Conservation (phyloP, 1,140 invertebrate genomes). For the Dolichoris vasculosae region DNA sequence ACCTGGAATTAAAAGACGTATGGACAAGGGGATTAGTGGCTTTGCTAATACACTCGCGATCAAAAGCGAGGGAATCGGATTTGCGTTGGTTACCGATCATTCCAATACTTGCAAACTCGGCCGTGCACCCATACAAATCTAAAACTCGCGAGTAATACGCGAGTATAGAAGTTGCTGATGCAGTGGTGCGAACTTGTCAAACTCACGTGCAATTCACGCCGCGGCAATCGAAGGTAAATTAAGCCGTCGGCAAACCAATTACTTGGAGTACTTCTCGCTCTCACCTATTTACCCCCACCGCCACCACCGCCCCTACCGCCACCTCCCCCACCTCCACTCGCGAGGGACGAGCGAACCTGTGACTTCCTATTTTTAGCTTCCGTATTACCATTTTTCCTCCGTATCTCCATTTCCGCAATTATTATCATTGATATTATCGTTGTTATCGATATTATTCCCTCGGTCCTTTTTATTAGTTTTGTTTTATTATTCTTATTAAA, state of each 20-base stretch:
- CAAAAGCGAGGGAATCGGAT: neutral
- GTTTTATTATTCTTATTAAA: neutral
- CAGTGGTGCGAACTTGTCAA: conserved; percentile 29
- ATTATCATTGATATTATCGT: neutral
- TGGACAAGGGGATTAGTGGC: neutral
- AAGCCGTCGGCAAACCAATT: conserved; percentile 43
- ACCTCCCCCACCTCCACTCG: neutral
- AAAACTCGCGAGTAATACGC: neutral
- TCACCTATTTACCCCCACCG: neutral
- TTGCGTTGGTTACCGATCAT: neutral
- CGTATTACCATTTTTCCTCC: neutral
- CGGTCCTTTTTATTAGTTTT: neutral
- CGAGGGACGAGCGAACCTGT: neutral
- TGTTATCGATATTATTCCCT: neutral
- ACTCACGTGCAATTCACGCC: neutral
- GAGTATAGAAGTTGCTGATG: neutral
- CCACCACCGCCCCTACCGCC: no score
- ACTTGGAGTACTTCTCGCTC: conserved; percentile 23
- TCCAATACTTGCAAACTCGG: neutral
- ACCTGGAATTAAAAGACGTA: neutral
- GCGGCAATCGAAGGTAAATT: conserved; percentile 29
- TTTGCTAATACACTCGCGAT: neutral
- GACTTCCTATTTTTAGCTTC: neutral
- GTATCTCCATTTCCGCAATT: neutral
- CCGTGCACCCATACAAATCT: no score